Percentiles rank a stretch among this genome's conserved stretches.
These are phyloP conservation scores for Notechis scutatus DNA, from an alignment of 2,113 vertebrate species.

Conservation along the genomic window DNA sequence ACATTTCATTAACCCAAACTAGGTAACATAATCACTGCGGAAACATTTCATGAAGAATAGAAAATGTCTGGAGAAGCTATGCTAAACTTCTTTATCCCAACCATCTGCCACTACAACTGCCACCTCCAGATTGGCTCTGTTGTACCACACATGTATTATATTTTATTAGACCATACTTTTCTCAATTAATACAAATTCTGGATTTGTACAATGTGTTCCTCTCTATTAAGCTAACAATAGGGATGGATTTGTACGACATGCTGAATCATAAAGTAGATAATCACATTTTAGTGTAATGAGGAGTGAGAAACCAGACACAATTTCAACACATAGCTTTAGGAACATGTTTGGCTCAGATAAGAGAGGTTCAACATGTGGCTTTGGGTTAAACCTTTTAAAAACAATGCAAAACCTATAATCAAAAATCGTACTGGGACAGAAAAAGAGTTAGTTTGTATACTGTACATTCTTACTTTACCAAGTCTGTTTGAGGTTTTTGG, in stretches of 20 bases:
- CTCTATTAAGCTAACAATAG: not conserved
- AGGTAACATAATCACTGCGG: not conserved
- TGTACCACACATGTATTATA: not conserved
- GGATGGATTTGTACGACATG: not conserved
- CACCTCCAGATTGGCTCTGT: not conserved
- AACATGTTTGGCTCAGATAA: not conserved
- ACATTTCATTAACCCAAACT: not conserved
- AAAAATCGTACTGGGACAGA: not conserved
- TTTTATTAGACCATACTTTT: not conserved
- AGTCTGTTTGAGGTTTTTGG: not conserved
- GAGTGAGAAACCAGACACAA: not conserved
- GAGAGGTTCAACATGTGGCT: not conserved
- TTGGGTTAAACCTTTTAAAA: not conserved
- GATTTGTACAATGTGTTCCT: not conserved
- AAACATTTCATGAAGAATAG: not conserved
- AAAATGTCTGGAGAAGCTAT: not conserved
- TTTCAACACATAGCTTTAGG: not conserved
- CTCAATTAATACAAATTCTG: not conserved
- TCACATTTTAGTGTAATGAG: not conserved
- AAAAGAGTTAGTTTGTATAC: not conserved
- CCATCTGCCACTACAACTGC: not conserved
- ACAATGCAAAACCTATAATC: not conserved
- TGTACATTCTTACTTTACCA: not conserved
- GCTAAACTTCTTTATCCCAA: not conserved
- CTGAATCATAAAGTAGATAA: not conserved